Evolutionary conservation across 2,888 invertebrate species (phyloP).

Genomic region (Zelleria hepariella): DNA sequence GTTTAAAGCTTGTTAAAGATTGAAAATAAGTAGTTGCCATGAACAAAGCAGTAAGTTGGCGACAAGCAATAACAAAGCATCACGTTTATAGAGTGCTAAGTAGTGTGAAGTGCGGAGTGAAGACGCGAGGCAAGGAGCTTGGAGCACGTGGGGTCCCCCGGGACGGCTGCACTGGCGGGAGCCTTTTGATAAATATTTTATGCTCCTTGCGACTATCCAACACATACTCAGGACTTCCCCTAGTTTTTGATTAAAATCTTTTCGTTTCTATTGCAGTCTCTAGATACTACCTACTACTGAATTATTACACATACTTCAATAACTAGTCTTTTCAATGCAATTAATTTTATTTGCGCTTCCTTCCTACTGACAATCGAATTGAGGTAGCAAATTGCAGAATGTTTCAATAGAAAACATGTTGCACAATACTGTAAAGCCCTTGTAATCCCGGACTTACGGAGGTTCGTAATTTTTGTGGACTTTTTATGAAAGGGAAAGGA

Average conservation of each 20-base stretch:
- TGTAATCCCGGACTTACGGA: slow-evolving; percentile 30
- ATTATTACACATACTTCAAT: neutral
- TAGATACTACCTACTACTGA: neutral
- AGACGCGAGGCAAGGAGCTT: neutral
- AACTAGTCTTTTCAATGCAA: neutral
- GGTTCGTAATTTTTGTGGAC: slow-evolving; percentile 44
- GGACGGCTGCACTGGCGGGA: slow-evolving; percentile 43
- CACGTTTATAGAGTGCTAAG: slow-evolving; percentile 4
- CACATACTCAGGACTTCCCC: slow-evolving; percentile 43
- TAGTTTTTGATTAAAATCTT: slow-evolving; percentile 39
- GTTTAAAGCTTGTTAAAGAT: neutral
- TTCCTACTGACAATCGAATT: neutral
- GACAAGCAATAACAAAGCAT: neutral
- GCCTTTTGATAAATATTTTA: slow-evolving; percentile 70
- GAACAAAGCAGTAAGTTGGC: neutral
- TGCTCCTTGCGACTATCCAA: slow-evolving; percentile 48
- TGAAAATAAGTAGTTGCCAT: too few species aligned
- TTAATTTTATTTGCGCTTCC: neutral
- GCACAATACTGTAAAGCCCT: slow-evolving; percentile 11
- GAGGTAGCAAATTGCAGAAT: neutral
- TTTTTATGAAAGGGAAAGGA: slow-evolving; percentile 42
- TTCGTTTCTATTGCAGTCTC: slow-evolving; percentile 24
- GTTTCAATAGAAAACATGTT: slow-evolving; percentile 3
- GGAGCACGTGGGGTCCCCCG: slow-evolving; percentile 17
- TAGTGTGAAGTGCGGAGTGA: neutral